phyloP scores from a whole-genome alignment of 1,140 invertebrate genomes.

The Zaprionus ghesquierei region DNA sequence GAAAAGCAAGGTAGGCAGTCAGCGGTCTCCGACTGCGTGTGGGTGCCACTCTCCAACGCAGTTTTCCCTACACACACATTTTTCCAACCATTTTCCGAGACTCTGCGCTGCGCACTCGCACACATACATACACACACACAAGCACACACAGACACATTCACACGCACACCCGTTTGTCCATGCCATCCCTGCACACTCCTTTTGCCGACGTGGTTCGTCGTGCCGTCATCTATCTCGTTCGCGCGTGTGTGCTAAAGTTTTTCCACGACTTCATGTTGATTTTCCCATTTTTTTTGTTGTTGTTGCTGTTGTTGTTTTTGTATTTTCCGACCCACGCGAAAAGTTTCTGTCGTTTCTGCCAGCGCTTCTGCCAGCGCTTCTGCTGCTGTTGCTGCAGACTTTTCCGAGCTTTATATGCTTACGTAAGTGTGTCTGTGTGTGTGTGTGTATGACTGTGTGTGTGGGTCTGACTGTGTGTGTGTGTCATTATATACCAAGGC shows the following conservation, averaged over 20 bases:
- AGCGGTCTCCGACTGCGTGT: neutral
- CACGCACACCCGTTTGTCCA: constrained; percentile 27
- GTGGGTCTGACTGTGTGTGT: constrained; percentile 17
- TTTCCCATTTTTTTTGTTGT: constrained; percentile 43
- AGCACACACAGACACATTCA: constrained; percentile 35
- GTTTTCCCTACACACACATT: constrained; percentile 25
- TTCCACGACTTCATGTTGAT: constrained; percentile 62
- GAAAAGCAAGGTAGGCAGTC: too few species aligned
- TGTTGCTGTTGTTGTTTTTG: constrained; percentile 32
- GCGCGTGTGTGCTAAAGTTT: constrained; percentile 67
- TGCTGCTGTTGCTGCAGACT: constrained; percentile 31
- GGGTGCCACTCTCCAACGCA: constrained; percentile 16
- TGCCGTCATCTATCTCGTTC: constrained; percentile 68
- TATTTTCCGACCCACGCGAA: constrained; percentile 59
- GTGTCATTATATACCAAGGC: constrained; percentile 48
- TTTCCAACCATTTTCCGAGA: constrained; percentile 46
- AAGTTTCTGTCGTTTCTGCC: constrained; percentile 64
- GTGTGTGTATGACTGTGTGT: constrained; percentile 9
- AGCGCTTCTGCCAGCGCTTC: constrained; percentile 14
- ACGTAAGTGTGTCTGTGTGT: constrained; percentile 8
- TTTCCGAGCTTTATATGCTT: constrained; percentile 40
- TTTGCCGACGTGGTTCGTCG: constrained; percentile 38
- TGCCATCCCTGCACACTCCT: constrained; percentile 1
- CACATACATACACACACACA: constrained; percentile 29
- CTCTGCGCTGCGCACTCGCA: constrained; percentile 51